A percentile compares a stretch with the other conserved stretches of the same genome.
Evolutionary conservation across 2,888 invertebrate genomes (phyloP).

Genomic region (Platycheirus rosarum): DNA sequence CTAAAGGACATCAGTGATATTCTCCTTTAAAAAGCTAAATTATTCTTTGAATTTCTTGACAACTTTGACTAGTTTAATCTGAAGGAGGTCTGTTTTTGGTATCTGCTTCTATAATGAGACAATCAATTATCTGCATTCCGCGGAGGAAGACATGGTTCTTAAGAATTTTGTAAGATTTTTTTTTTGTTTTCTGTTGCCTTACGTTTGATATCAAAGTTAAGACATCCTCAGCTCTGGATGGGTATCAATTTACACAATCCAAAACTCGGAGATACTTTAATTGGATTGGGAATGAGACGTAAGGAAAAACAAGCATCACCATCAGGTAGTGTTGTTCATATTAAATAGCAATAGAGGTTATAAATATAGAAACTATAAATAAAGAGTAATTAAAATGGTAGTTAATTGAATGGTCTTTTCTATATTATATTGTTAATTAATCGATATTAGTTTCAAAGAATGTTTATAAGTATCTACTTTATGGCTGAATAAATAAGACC

Average conservation of each 20-base stretch:
- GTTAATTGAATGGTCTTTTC: too few species aligned
- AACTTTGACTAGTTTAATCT: neutral
- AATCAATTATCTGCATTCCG: constrained; percentile 8
- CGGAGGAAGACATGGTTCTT: neutral
- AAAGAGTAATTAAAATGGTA: too few species aligned
- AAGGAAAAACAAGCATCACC: too few species aligned
- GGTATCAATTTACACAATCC: constrained; percentile 40
- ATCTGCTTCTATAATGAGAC: constrained; percentile 10
- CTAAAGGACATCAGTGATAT: too few species aligned
- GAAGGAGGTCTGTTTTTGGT: neutral
- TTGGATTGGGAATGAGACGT: neutral
- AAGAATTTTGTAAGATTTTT: neutral
- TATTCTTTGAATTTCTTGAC: constrained; percentile 1
- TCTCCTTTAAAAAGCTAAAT: neutral
- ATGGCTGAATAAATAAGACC: too few species aligned
- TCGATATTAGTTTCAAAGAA: too few species aligned
- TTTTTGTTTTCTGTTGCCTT: neutral
- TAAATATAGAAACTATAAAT: too few species aligned
- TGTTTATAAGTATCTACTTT: too few species aligned
- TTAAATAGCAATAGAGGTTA: too few species aligned
- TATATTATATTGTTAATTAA: too few species aligned
- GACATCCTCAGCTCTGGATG: neutral
- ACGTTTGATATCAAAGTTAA: constrained; percentile 12
- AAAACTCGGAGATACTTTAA: constrained; percentile 2
- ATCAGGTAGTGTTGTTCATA: too few species aligned